Base-by-base conservation (phyloP, 2,888 invertebrate species). In the Carterocephalus palaemon region DNA sequence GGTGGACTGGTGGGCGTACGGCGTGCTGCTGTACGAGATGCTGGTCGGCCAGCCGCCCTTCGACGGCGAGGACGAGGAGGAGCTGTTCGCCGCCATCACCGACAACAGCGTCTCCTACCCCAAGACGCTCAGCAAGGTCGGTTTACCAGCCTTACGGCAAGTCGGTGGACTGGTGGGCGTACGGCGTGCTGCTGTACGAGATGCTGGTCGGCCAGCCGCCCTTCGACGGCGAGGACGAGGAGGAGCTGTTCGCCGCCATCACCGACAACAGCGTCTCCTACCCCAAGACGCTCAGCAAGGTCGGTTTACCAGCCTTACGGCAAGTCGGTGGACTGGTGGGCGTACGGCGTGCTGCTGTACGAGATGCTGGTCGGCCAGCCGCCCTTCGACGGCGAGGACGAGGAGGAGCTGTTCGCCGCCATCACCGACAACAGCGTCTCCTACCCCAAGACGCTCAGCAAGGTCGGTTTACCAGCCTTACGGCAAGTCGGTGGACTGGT, bases 301-400 rank as follows among this genome's bases (percentile, higher is more conserved):
- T n/a, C n/a, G n/a, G n/a, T n/a, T n/a, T n/a, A n/a, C n/a, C n/a
- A n/a, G n/a, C n/a, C n/a, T n/a, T n/a, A n/a, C n/a, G n/a, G n/a
- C n/a, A n/a, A n/a, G n/a, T n/a, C 98, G 0, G 95, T 96, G 47
- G 95, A 95, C 83, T 95, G 95, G 95, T 99, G 98, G 98, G 98
- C 98, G 51, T 89, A 99, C 55, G 99, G 98, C 38, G 98, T 99
- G 48, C 90, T 98, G 31, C 95, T 98, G 95, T 99, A 99, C 83
- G 98, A 99, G 90, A 99, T 99, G 98, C 94, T 98, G 95, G 98
- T 98, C 1, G 98, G 99, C 0, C 99, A 99, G 82, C 99, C 99
- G 47, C 99, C 99, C 7, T 99, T 99, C 85, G 99, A 99, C 88
- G 99, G 99, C 2, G 99, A 99, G 85, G 99, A 99, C 87, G 99